Base-by-base conservation (phyloP, 2,797 vertebrate genomes). In the Babyrousa celebensis region DNA sequence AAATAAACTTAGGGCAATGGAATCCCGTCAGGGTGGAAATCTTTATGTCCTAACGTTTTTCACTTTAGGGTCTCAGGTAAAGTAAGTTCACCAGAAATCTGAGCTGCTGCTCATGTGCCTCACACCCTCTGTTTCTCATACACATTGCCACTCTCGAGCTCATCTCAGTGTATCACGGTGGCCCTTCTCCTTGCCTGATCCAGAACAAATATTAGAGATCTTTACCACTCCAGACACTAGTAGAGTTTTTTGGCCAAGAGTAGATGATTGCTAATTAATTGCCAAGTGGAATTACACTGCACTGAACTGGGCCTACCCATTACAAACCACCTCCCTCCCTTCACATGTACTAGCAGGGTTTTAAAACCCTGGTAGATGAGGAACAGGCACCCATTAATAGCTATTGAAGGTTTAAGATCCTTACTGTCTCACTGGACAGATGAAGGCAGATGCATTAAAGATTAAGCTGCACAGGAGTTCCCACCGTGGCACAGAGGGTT, bases 211-310 rank as follows among this genome's bases (percentile, higher is more conserved):
- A 62, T 65, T 29, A 54, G 63, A 40, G 40, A 78, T 83, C 52
- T 67, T 88, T 92, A 25, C 23, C 74, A 87, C 43, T 72, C 40
- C 2, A 80, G 56, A 92, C n/a, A 8, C 18, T 85, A 29, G 21
- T 32, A 36, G 15, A 79, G 60, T 40, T 95, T 48, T 85, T 80
- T 70, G 84, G 40, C 71, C 94, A 89, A 89, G 60, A 75, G 10
- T n/a, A 82, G 8, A 68, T 70, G 71, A 95, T 96, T 65, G 32
- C 87, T 89, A 96, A 93, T 67, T 54, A 92, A 87, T 74, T 58
- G 29, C 17, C 32, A 43, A 82, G 71, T 36, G 89, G 62, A 68
- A 93, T 95, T 65, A 65, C 2, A 74, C 0, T 74, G 32, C 71
- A 68, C n/a, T 60, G 23, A 89, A 54, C 36, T 75, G n/a, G 74